Evolutionary conservation across 2,797 vertebrate species (phyloP).

Genomic region (Limosa lapponica): DNA sequence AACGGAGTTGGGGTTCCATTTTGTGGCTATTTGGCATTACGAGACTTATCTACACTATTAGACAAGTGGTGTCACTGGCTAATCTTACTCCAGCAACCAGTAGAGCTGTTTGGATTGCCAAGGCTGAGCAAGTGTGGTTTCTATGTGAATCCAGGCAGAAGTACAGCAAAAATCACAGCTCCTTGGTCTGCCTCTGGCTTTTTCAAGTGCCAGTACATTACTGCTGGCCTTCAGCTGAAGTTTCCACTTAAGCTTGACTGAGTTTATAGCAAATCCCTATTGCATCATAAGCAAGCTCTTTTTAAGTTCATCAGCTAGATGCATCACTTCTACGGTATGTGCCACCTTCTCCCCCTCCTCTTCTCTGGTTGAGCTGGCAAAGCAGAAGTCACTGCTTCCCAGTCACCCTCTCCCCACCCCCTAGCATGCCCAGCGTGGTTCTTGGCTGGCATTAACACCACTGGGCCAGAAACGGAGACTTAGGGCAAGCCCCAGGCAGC

Average conservation of each 20-base stretch:
- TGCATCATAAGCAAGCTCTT: neutral
- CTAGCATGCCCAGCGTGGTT: accelerated
- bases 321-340: neutral
- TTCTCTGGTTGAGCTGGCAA: neutral
- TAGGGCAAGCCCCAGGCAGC: neutral
- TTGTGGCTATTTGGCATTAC: neutral
- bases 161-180: neutral
- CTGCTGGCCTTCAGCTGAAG: neutral
- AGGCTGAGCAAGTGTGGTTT: neutral
- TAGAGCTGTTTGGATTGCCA: neutral
- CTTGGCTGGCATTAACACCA: neutral
- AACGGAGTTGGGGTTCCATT: neutral
- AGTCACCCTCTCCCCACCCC: neutral
- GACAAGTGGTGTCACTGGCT: neutral
- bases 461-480: neutral
- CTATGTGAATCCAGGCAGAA: neutral
- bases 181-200: neutral
- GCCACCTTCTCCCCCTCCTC: neutral
- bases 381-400: neutral
- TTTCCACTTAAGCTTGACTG: neutral
- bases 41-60: neutral
- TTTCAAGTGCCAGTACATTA: neutral
- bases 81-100: neutral
- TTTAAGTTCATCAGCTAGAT: neutral
- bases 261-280: neutral